Evolutionary conservation across 2,888 invertebrate genomes (phyloP), one percentile per base, ranked within the genome.

Genomic region (Agrotis clavis): DNA sequence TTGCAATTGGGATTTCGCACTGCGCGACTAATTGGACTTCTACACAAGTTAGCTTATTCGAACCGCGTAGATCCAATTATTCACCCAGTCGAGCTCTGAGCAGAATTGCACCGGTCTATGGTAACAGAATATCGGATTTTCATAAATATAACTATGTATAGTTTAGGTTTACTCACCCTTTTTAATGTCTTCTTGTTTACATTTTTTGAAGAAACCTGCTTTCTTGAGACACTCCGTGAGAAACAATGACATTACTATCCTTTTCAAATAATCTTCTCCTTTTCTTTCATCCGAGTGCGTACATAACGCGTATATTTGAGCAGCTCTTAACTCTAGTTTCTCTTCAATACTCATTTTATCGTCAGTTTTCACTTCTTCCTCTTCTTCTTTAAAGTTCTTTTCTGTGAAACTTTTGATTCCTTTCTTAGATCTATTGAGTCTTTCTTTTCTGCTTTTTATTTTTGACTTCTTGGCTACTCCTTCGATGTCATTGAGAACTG

Each of bases 181-280:
- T 4, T 68, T 68, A 21, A 89, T 56, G 81, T 92, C 85, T 63
- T 91, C 90, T 11, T 86, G 74, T 9, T 93, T 90, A 56, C 93
- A 92, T 19, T 90, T 91, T 64, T 91, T 93, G 87, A 98, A 98
- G 92, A 97, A 98, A 1, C 97, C 97, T 7, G 97, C 94, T 86
- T 97, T 97, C 87, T 98, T 97, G 54, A 98, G 93, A 85, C 97
- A 97, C 74, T 98, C 97, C 59, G 98, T 94, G 0, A 98, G 94
- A 86, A 98, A 98, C 53, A 97, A 96, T 0, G 98, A 97, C 98
- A 98, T 98, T 7, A 98, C 91, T 4, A 98, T 96, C 65, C 98
- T 97, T 84, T 98, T 97, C 30, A 98, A 92, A 88, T 97, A 98
- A 91, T 98, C 98, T 18, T 96, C 96, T 0, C 97, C 94, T 45